Base-by-base conservation (phyloP, 64 coral and sea anemone genomes). In the Catalaphyllia jardinei region DNA sequence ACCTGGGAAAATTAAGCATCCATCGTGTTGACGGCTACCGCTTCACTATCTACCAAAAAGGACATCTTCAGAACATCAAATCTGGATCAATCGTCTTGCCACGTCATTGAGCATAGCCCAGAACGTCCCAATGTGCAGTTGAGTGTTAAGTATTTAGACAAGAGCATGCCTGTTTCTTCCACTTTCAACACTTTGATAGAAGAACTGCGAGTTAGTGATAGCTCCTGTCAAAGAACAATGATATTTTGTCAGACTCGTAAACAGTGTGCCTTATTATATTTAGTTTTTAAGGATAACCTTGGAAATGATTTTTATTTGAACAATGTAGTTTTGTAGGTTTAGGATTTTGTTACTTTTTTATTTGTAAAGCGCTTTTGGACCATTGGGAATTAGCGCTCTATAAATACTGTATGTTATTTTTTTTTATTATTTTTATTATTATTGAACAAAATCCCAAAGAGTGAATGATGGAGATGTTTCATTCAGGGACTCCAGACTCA, bases 161-260 rank as follows among this genome's bases (percentile, higher is more conserved):
- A 79, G 39, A 89, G 79, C 64, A 29, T 79, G 22, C 76, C 87
- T 11, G 73, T 88, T 33, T 52, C 73, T 33, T 62, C 73, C 31
- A 54, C 42, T 19, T 88, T 88, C 7, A 55, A 14, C 13, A 52
- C 75, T 77, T 51, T 51, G n/a, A 77, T 77, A 52, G 75, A 77
- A n/a, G 75, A 77, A 18, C 75, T 55, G 18, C 50, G 75, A 52
- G n/a, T 39, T 22, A 77, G 51, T 22, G 27, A 77, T 8, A 14
- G 8, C 1, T 55, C 52, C 8, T 13, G 75, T 51, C 3, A 77
- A 54, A 77, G 75, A 77, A 51, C 75, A 50, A 77, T 89, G 72
- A 73, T 93, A 50, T 88, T 88, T 10, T 88, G 86, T 60, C 92
- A 93, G 75, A 89, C 79, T 10, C 78, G 86, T 28, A 84, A 89